phyloP scores from a whole-genome alignment of 2,113 vertebrate genomes.

The Clarias macrocephalus region DNA sequence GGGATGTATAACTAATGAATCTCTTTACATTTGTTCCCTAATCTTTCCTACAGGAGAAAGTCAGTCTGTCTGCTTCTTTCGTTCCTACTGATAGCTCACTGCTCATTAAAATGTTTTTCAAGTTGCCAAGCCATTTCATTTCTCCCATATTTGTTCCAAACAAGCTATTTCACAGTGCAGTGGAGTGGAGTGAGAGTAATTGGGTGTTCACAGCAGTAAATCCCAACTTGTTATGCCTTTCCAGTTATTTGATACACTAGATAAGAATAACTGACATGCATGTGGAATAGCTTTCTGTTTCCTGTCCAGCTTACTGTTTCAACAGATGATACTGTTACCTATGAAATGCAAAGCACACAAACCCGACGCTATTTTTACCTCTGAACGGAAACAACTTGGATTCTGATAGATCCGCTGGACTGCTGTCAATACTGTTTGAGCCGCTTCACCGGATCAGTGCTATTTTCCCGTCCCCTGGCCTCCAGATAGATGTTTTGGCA shows the following conservation, averaged over 20 bases:
- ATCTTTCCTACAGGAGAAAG: not conserved
- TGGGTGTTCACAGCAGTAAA: slow-evolving; percentile 35
- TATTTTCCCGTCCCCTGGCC: slow-evolving; percentile 28
- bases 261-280: slow-evolving; percentile 17
- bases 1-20: not conserved
- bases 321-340: slow-evolving; percentile 31
- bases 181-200: slow-evolving; percentile 18
- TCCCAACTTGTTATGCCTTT: slow-evolving; percentile 18
- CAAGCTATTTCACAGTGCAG: slow-evolving; percentile 37
- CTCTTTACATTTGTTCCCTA: not conserved
- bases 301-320: slow-evolving; percentile 1
- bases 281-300: not conserved
- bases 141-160: slow-evolving; percentile 17
- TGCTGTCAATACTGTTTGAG: not conserved
- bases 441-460: not conserved
- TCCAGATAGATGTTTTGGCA: not conserved
- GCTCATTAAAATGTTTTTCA: not conserved
- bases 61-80: not conserved
- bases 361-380: slow-evolving; percentile 24
- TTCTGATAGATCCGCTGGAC: not conserved
- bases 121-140: slow-evolving; percentile 21
- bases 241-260: slow-evolving; percentile 20
- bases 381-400: slow-evolving; percentile 20
- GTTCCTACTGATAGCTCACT: not conserved
- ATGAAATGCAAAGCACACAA: not conserved